These are phyloP conservation scores for Trissolcus basalis DNA, from an alignment of 1,140 invertebrate genomes.

Conservation along the genomic window DNA sequence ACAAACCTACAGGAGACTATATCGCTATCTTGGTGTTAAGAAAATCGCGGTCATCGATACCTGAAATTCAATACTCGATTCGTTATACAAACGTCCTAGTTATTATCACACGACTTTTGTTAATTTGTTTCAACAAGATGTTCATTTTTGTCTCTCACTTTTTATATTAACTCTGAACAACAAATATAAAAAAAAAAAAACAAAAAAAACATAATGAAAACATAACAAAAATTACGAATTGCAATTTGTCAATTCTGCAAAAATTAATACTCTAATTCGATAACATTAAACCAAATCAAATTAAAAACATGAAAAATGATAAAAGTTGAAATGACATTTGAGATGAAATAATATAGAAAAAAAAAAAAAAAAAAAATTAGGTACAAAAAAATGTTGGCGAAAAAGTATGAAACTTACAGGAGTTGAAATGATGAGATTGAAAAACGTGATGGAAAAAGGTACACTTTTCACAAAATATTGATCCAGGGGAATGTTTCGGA, in stretches of 20 bases:
- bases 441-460: background rate
- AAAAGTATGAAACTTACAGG: background rate
- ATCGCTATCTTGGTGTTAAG: slow-evolving; percentile 37
- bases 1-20: slow-evolving; percentile 1
- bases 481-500: slow-evolving; percentile 6
- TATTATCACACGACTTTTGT: slow-evolving; percentile 28
- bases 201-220: too few relatives aligned
- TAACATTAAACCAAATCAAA: too few relatives aligned
- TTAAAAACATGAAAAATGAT: too few relatives aligned
- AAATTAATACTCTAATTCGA: too few relatives aligned
- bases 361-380: background rate
- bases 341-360: background rate
- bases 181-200: too few relatives aligned
- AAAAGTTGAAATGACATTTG: too few relatives aligned
- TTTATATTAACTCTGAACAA: too few relatives aligned
- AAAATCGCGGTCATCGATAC: slow-evolving; percentile 55
- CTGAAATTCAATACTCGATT: slow-evolving; percentile 42
- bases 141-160: too few relatives aligned
- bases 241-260: too few relatives aligned
- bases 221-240: too few relatives aligned
- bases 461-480: slow-evolving; percentile 29
- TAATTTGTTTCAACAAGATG: too few relatives aligned
- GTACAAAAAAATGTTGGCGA: too few relatives aligned
- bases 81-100: slow-evolving; percentile 44
- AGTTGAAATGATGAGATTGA: background rate